phyloP scores from a whole-genome alignment of 2,797 vertebrate genomes.

The Microctenopoma stevenorrisi region DNA sequence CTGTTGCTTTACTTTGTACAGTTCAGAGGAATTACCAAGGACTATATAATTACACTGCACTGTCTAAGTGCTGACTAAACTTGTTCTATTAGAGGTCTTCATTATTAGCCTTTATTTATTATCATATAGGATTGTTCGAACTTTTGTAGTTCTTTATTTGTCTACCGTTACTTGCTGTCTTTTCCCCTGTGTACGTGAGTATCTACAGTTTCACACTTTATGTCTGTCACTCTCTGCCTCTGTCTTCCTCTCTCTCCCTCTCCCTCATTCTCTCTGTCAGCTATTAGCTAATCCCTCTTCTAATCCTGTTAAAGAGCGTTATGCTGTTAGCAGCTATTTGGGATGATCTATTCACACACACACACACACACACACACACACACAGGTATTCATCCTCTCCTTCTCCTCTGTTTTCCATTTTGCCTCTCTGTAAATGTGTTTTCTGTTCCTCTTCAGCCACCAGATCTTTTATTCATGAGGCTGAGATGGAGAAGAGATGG shows the following conservation, averaged over 20 bases:
- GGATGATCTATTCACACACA: slow-evolving; percentile 76
- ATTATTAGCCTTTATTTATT: slow-evolving; percentile 28
- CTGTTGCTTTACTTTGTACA: slow-evolving; percentile 33
- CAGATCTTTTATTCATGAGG: slow-evolving; percentile 83
- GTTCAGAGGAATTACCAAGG: slow-evolving; percentile 30
- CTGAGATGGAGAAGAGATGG: slow-evolving; percentile 75
- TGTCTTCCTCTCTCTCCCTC: slow-evolving; percentile 41
- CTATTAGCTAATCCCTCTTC: slow-evolving; percentile 84
- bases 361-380: slow-evolving; percentile 51
- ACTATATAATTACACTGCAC: slow-evolving; percentile 13
- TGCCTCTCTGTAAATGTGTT: slow-evolving; percentile 77
- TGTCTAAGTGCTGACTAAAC: slow-evolving; percentile 26
- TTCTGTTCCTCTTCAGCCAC: slow-evolving; percentile 77
- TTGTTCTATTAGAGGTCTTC: slow-evolving; percentile 31
- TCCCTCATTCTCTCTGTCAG: slow-evolving; percentile 71
- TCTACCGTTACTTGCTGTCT: not conserved
- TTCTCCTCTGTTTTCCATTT: slow-evolving; percentile 76
- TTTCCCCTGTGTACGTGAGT: slow-evolving; percentile 14
- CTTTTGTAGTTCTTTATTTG: slow-evolving; percentile 14
- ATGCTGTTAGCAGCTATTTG: slow-evolving; percentile 85
- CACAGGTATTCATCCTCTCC: slow-evolving; percentile 63
- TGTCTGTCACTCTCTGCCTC: slow-evolving; percentile 45
- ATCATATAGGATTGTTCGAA: slow-evolving; percentile 32
- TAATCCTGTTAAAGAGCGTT: slow-evolving; percentile 87
- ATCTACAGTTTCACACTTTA: not conserved